phyloP scores from a whole-genome alignment of 2,797 vertebrate genomes.

The Poeciliopsis infans region DNA sequence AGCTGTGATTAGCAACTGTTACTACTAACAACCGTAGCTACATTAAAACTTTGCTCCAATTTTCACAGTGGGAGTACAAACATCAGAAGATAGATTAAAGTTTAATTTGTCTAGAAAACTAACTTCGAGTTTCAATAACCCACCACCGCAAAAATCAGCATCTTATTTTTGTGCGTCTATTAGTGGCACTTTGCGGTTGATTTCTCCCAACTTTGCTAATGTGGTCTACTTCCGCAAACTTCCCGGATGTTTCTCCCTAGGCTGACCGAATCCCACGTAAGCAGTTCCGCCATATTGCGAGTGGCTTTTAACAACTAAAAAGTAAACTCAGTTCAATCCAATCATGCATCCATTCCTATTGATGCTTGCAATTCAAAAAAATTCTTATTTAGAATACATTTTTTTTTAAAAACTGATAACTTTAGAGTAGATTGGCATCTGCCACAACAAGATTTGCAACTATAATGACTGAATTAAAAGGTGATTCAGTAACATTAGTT shows the following conservation, averaged over 20 bases:
- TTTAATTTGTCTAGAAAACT: not conserved
- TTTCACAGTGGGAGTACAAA: not conserved
- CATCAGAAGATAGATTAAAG: not conserved
- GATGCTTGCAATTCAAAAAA: not conserved
- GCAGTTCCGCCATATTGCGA: not conserved
- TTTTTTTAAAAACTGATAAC: not conserved
- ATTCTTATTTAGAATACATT: not conserved
- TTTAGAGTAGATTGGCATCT: not conserved
- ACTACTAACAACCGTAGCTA: not conserved
- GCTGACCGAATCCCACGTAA: not conserved
- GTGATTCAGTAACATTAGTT: not conserved
- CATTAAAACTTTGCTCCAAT: not conserved
- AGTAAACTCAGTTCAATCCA: not conserved
- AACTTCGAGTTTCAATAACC: not conserved
- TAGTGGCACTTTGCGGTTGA: accelerated
- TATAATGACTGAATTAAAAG: not conserved
- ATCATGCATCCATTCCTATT: not conserved
- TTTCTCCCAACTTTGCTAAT: not conserved
- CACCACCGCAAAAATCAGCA: no score
- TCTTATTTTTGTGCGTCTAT: not conserved
- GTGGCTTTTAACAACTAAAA: not conserved
- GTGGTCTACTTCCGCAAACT: conserved; percentile 39
- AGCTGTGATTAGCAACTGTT: not conserved
- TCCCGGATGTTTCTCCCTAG: conserved; percentile 10
- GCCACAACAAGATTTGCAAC: no score